These are phyloP conservation scores for Poeciliopsis presidionis DNA, from an alignment of 2,797 vertebrate genomes.

Conservation along the genomic window DNA sequence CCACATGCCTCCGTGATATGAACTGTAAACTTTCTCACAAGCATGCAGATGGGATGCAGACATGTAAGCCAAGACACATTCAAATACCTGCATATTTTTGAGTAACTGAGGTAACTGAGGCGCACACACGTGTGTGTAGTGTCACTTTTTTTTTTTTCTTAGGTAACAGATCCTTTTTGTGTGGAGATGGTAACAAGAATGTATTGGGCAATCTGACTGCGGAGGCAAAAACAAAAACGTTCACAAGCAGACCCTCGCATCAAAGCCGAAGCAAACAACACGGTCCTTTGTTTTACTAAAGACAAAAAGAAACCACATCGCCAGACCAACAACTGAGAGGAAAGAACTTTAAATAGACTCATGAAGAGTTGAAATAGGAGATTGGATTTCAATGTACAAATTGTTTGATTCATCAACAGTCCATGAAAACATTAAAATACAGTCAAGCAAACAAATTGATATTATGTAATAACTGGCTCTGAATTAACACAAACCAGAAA, in stretches of 20 bases:
- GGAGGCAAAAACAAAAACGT: constrained; percentile 14
- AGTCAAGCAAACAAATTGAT: constrained; percentile 15
- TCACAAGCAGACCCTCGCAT: constrained; percentile 39
- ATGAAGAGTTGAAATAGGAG: constrained; percentile 37
- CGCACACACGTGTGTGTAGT: not conserved
- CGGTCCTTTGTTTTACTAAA: constrained; percentile 54
- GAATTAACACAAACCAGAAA: not conserved
- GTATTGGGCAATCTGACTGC: constrained; percentile 57
- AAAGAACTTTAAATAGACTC: constrained; percentile 53
- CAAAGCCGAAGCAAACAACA: constrained; percentile 59
- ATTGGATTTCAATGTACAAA: constrained; percentile 33
- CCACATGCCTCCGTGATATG: constrained; percentile 23
- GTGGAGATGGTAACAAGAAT: constrained; percentile 46
- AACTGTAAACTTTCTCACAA: constrained; percentile 21
- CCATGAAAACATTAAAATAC: constrained; percentile 36
- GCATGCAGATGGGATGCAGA: constrained; percentile 31
- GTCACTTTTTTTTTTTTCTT: constrained; percentile 27
- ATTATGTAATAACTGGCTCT: not conserved
- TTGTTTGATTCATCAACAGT: constrained; percentile 43
- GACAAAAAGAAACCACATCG: constrained; percentile 38
- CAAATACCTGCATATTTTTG: constrained; percentile 8
- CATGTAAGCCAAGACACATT: constrained; percentile 9
- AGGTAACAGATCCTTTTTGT: constrained; percentile 8
- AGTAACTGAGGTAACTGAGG: not conserved
- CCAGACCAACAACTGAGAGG: constrained; percentile 34